A percentile compares a stretch with the other conserved stretches of the same genome.
Evolutionary conservation across 2,797 vertebrate species (phyloP).

Genomic region (Lepidocolaptes lacrymiger): DNA sequence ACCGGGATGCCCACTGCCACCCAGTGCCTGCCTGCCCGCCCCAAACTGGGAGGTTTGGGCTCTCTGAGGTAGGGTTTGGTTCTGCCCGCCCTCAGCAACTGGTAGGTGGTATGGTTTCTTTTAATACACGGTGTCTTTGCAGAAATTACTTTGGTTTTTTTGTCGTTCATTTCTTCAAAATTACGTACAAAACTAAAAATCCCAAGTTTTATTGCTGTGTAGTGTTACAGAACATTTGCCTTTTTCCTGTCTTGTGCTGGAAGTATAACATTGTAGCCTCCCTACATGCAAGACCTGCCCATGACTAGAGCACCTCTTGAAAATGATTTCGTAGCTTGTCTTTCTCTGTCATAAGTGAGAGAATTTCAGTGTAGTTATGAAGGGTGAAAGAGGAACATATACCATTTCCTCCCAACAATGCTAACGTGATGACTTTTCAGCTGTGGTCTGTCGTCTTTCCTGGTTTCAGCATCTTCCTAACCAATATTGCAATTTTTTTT

Average conservation of each 20-base stretch:
- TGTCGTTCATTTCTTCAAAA: background rate
- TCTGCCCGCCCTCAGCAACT: fast-evolving
- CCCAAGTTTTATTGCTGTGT: background rate
- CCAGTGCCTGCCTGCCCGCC: fast-evolving
- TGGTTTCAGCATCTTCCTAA: background rate
- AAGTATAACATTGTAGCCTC: background rate
- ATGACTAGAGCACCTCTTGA: background rate
- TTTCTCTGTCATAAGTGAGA: background rate
- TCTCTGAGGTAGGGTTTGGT: background rate
- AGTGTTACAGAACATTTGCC: background rate
- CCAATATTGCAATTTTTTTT: background rate
- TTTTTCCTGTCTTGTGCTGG: background rate
- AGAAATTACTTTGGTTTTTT: background rate
- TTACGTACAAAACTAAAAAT: background rate
- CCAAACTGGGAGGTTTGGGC: fast-evolving
- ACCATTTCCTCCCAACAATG: background rate
- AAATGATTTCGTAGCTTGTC: background rate
- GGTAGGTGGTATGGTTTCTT: background rate
- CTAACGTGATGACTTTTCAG: background rate
- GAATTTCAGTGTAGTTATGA: background rate
- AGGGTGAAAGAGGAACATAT: background rate
- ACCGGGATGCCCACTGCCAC: fast-evolving
- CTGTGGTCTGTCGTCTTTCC: background rate
- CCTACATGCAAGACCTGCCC: fast-evolving
- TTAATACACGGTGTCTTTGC: fast-evolving